Evolutionary conservation across 2,113 vertebrate species (phyloP).

Genomic region (Cynopterus brachyotis): DNA sequence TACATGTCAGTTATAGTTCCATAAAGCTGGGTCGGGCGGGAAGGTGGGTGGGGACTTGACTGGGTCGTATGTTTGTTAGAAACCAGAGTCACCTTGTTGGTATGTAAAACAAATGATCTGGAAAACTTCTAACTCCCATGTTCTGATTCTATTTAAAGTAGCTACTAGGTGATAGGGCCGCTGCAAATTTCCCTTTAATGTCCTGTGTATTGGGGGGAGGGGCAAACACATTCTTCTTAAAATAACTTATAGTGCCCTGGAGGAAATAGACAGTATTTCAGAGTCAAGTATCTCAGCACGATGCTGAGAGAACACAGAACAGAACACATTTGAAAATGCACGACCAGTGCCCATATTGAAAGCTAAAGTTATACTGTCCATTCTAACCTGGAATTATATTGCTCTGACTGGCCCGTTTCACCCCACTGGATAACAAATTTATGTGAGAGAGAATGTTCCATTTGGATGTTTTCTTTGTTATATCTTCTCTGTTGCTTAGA

Average conservation of each 20-base stretch:
- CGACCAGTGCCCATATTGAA: not conserved
- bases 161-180: not conserved
- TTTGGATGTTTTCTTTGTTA: slow-evolving; percentile 70
- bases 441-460: slow-evolving; percentile 65
- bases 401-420: not conserved
- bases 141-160: slow-evolving; percentile 47
- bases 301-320: not conserved
- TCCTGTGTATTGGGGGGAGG: not conserved
- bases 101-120: not conserved
- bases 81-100: not conserved
- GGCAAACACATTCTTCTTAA: slow-evolving; percentile 20
- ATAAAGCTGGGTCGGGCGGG: not conserved
- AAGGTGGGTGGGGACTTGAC: not conserved
- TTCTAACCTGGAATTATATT: not conserved
- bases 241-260: not conserved
- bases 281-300: not conserved
- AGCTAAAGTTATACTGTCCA: not conserved
- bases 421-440: slow-evolving; percentile 13
- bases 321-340: not conserved
- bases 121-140: not conserved
- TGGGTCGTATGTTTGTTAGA: not conserved
- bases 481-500: slow-evolving; percentile 71
- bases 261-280: slow-evolving; percentile 28
- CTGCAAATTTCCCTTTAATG: slow-evolving; percentile 2
- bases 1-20: not conserved